Evolutionary conservation across 2,888 invertebrate genomes (phyloP).

Genomic region (Pegoplata infirma): DNA sequence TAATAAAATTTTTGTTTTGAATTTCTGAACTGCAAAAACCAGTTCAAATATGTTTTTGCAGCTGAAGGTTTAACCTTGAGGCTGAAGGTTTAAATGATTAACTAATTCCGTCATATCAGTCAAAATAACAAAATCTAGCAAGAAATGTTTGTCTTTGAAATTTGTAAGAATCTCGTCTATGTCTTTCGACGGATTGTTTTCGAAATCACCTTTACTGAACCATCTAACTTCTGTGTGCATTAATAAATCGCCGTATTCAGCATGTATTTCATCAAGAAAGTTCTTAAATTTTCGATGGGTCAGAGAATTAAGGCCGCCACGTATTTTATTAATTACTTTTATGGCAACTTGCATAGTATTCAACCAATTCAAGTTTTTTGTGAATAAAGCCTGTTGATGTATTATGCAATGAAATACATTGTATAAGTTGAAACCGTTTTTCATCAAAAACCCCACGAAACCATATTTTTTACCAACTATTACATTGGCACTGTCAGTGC

Average conservation of each 20-base stretch:
- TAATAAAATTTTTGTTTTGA: background rate
- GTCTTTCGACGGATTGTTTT: background rate
- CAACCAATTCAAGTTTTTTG: background rate
- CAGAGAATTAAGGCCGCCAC: constrained; percentile 6
- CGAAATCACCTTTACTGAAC: constrained; percentile 6
- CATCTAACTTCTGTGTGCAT: constrained; percentile 8
- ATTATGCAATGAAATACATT: background rate
- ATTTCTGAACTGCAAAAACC: background rate
- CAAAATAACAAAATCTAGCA: background rate
- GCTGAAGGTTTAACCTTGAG: background rate
- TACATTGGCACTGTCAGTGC: constrained; percentile 6
- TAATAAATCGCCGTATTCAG: constrained; percentile 9
- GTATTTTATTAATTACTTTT: constrained; percentile 8
- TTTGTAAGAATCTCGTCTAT: too few species aligned
- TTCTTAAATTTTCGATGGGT: constrained; percentile 4
- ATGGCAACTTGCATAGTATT: background rate
- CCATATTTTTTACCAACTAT: constrained; percentile 8
- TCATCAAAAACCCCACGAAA: background rate
- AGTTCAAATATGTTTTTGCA: background rate
- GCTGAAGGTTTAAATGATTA: too few species aligned
- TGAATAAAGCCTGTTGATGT: background rate
- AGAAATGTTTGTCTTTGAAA: too few species aligned
- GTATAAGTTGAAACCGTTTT: background rate
- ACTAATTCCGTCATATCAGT: background rate
- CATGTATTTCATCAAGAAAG: constrained; percentile 7